phyloP scores from a whole-genome alignment of 2,797 vertebrate genomes.

The Aselliscus stoliczkanus region DNA sequence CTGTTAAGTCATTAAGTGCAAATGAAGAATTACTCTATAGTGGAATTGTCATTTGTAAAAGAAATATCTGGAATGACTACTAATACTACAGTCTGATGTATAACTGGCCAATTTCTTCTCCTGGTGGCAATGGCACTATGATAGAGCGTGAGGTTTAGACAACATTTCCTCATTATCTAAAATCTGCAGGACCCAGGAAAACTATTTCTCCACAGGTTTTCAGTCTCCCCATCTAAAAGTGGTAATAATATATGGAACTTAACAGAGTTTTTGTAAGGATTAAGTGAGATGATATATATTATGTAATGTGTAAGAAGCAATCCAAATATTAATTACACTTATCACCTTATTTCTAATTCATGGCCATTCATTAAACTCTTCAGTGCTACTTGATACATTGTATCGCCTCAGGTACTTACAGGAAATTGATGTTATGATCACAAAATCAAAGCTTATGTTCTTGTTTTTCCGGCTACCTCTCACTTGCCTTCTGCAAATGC shows the following conservation, averaged over 20 bases:
- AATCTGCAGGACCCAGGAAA: background rate
- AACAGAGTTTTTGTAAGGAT: background rate
- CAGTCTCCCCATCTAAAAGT: background rate
- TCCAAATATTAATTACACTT: background rate
- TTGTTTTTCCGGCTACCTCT: background rate
- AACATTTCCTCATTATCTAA: background rate
- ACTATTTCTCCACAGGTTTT: background rate
- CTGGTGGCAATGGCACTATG: background rate
- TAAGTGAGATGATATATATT: background rate
- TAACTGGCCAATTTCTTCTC: background rate
- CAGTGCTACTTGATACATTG: background rate
- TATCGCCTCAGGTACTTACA: background rate
- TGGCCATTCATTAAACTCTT: background rate
- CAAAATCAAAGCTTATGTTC: background rate
- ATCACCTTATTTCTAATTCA: background rate
- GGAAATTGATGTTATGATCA: background rate
- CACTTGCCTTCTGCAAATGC: background rate
- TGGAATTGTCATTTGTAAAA: background rate
- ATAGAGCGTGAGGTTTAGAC: background rate
- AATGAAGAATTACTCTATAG: background rate
- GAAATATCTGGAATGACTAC: background rate
- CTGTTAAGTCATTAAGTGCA: background rate
- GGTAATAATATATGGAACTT: background rate
- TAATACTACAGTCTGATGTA: background rate
- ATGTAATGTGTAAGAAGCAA: background rate